Evolutionary conservation across 2,888 invertebrate genomes (phyloP).

Genomic region (Lasioglossum vierecki): DNA sequence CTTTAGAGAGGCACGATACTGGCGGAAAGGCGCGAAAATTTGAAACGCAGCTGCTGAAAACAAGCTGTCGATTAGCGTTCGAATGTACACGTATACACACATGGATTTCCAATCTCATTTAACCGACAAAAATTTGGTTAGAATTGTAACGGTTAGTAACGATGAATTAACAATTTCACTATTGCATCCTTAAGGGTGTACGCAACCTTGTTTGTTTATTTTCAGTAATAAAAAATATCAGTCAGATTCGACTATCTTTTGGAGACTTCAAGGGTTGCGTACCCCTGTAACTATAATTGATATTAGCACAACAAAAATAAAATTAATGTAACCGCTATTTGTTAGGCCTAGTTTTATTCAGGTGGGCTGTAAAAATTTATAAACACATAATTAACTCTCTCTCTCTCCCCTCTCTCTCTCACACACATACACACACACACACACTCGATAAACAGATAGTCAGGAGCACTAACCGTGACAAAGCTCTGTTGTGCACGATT

Average conservation of each 20-base stretch:
- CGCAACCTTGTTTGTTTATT: not conserved
- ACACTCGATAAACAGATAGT: not conserved
- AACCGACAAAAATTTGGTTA: not conserved
- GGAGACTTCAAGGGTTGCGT: not conserved
- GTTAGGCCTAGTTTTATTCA: not conserved
- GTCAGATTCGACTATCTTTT: not conserved
- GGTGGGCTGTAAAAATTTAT: not conserved
- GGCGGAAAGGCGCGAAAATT: conserved; percentile 38
- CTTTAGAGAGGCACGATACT: conserved; percentile 18
- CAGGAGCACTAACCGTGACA: conserved; percentile 6
- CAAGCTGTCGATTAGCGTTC: not conserved
- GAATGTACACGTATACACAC: not conserved
- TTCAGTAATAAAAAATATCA: not conserved
- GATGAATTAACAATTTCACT: not conserved
- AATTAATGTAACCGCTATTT: not conserved
- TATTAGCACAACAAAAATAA: conserved; percentile 3
- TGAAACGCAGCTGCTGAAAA: conserved; percentile 14
- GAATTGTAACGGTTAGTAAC: not conserved
- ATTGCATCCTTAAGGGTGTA: not conserved
- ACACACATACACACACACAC: too few relatives aligned
- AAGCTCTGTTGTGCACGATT: not conserved
- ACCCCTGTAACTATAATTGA: not conserved
- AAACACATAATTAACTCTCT: not conserved
- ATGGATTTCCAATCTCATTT: not conserved
- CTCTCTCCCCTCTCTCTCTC: not conserved